Base-by-base conservation (phyloP, 2,888 invertebrate genomes). In the Drosophila melanocephala region DNA sequence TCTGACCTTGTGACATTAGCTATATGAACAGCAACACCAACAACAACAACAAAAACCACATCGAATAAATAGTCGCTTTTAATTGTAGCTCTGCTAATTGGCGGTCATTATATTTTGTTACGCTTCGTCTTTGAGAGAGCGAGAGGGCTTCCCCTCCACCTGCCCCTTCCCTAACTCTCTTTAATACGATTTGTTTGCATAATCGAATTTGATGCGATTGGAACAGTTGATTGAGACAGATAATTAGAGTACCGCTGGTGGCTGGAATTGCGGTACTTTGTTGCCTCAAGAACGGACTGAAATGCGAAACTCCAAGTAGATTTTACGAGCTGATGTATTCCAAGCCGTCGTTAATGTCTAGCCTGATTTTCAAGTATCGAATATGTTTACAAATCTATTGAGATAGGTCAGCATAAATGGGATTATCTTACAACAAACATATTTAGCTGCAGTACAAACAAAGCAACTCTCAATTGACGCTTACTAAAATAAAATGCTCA, bases 1-100 rank as follows among this genome's bases (percentile, higher is more conserved):
- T 39, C 39, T 74, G 90, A 89, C 88, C 90, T 80, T 83, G 80
- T 60, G 56, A 61, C 74, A 73, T 83, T 75, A 70, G 58, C 16
- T 52, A 66, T 52, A 53, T 16, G 10, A 69, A 63, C 10, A 61
- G 33, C 22, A 68, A 62, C 7, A 61, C 30, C 26, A 66, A 69
- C 28, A 60, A 64, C 32, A 52, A 59, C 50, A 65, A 62, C 71
- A 53, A 63, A 57, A 64, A 7, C 7, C 4, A 14, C 16, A 26
- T 16, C 7, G 22, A 47, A 47, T 47, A 16, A 51, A 77, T 52
- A 71, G 66, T 72, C 61, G 42, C 35, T 37, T 60, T 61, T 74
- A 68, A 57, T 79, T 64, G 74, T 70, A 63, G 63, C 69, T 68
- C 69, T 59, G 69, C 67, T 80, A 77, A 89, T 89, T 82, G 81